Conservation (phyloP, 2,888 invertebrate species). For the Pherbina coryleti region DNA sequence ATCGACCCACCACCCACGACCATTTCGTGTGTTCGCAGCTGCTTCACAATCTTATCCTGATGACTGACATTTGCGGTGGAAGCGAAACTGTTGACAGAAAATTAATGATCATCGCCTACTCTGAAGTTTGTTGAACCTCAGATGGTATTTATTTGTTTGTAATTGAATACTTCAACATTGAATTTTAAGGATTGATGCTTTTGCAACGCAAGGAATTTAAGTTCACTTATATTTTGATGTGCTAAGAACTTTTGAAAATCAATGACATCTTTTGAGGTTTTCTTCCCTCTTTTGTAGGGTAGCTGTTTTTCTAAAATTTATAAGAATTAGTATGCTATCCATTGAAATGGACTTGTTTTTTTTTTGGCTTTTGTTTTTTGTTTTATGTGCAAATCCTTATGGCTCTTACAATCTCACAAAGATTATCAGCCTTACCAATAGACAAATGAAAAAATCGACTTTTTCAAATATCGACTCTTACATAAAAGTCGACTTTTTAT, state of each 20-base stretch:
- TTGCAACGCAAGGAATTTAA: not conserved
- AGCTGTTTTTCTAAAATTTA: too few relatives aligned
- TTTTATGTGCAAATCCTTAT: too few relatives aligned
- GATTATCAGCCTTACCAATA: too few relatives aligned
- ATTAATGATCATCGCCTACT: slow-evolving; percentile 10
- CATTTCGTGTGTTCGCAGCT: not conserved
- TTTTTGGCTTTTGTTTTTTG: too few relatives aligned
- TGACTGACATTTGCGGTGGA: slow-evolving; percentile 12
- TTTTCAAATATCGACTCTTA: too few relatives aligned
- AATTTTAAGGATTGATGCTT: not conserved
- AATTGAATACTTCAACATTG: not conserved
- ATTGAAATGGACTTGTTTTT: too few relatives aligned
- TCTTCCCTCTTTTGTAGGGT: too few relatives aligned
- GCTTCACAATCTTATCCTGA: not conserved
- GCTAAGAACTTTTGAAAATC: not conserved
- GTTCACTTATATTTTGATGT: not conserved
- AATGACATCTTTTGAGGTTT: not conserved
- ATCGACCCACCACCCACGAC: not conserved
- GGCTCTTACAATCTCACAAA: too few relatives aligned
- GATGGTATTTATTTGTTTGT: not conserved
- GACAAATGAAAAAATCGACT: too few relatives aligned
- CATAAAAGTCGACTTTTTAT: too few relatives aligned
- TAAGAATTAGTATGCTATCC: too few relatives aligned
- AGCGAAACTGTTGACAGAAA: slow-evolving; percentile 12
- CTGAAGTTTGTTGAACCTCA: not conserved